Base-by-base conservation (phyloP, 2,113 vertebrate genomes). In the Donacobius atricapilla region DNA sequence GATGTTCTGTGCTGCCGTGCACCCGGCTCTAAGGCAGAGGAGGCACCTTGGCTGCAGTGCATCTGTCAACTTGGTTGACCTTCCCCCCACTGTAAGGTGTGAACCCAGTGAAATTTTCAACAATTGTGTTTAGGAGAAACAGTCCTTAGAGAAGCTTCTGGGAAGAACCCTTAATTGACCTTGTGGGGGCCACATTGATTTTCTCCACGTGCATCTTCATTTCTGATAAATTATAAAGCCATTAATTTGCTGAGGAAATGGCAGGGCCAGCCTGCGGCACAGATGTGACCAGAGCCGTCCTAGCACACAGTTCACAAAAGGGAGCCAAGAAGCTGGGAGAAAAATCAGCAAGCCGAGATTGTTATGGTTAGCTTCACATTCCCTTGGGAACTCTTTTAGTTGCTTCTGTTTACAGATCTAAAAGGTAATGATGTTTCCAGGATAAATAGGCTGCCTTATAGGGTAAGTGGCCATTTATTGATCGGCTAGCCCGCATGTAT, bases 191-290 rank as follows among this genome's bases (percentile, higher is more conserved):
- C 98, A 98, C 98, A 99, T 99, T 99, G 99, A 99, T 99, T 99
- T 98, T 98, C 97, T 98, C 98, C 98, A 98, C 97, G 98, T 98
- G 98, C 98, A 98, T 99, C 99, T 99, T 99, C 98, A 99, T 99
- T 99, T 99, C 98, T 99, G 98, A 99, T 99, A 99, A 99, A 99
- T 99, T 99, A 99, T 99, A 99, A 99, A 99, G 98, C 98, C 98
- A 98, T 99, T 99, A 99, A 99, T 99, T 99, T 99, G 98, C 98
- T 98, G 98, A 98, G 98, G 98, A 99, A 99, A 99, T 99, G 98
- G 99, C 98, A 98, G 98, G 98, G 97, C 98, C 97, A 98, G 98
- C 98, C 98, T 98, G 98, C 97, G 96, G 98, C 99, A 98, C 99
- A 99, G 99, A 99, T 99, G 99, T 99, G 99, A 98, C 99, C 98